These are phyloP conservation scores for Cerastoderma edule DNA, from an alignment of 2,888 invertebrate genomes.

Conservation along the genomic window DNA sequence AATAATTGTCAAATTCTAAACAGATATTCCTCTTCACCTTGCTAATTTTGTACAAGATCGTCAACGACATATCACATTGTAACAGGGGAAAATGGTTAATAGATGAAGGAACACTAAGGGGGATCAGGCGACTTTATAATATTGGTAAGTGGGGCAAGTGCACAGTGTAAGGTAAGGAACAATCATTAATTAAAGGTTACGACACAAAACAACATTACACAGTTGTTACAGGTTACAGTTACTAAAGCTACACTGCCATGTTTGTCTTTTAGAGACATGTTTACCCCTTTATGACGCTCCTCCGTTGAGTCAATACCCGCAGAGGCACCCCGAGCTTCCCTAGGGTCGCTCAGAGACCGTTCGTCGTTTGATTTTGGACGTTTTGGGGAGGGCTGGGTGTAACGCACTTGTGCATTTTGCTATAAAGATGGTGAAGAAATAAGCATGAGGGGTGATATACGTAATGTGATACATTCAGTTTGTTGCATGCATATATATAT, in stretches of 20 bases:
- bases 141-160: too few relatives aligned
- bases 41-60: too few relatives aligned
- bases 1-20: too few relatives aligned
- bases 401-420: conserved; percentile 61
- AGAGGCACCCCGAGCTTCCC: conserved; percentile 37
- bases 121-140: too few relatives aligned
- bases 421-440: conserved; percentile 33
- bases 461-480: too few relatives aligned
- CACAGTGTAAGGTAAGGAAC: too few relatives aligned
- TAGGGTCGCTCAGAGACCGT: conserved; percentile 65
- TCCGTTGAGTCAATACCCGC: conserved; percentile 59
- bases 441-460: neutral
- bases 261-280: conserved; percentile 1
- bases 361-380: conserved; percentile 74
- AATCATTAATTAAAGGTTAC: too few relatives aligned
- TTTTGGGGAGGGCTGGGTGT: conserved; percentile 66
- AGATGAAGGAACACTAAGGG: too few relatives aligned
- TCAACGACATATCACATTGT: too few relatives aligned
- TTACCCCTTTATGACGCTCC: conserved; percentile 67
- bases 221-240: conserved; percentile 24
- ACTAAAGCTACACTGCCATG: conserved; percentile 25
- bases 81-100: too few relatives aligned
- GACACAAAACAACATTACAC: neutral
- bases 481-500: too few relatives aligned
- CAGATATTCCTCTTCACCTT: too few relatives aligned